Percentiles rank a stretch among this genome's conserved stretches.
phyloP scores from a whole-genome alignment of 92 coral and sea anemone species.

The Porites evermanni region DNA sequence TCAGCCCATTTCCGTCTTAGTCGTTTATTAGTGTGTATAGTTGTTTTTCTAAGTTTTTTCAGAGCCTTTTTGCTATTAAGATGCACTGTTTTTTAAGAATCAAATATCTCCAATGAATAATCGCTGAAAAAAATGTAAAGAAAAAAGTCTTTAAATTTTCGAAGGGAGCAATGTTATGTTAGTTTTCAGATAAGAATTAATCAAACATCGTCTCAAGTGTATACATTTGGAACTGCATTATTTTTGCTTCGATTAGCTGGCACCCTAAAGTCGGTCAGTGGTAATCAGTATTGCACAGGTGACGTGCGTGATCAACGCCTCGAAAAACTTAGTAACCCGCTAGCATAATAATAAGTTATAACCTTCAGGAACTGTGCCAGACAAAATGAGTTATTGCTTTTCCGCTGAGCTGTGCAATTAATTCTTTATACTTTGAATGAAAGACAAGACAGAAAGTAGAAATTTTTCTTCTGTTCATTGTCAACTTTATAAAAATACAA shows the following conservation, averaged over 20 bases:
- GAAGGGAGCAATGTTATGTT: too few relatives aligned
- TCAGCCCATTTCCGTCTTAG: too few relatives aligned
- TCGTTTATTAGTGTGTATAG: too few relatives aligned
- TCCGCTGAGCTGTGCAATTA: not conserved
- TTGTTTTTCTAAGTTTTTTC: too few relatives aligned
- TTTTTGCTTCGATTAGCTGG: not conserved
- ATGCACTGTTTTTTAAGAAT: too few relatives aligned
- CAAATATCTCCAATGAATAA: too few relatives aligned
- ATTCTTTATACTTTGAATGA: not conserved
- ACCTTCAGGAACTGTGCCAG: not conserved
- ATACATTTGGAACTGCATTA: not conserved
- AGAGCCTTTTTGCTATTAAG: too few relatives aligned
- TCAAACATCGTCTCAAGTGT: not conserved
- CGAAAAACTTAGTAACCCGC: not conserved
- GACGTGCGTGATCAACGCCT: not conserved
- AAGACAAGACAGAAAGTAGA: not conserved
- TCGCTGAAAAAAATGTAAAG: too few relatives aligned
- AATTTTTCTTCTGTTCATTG: too few relatives aligned
- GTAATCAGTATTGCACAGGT: not conserved
- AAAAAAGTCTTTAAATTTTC: too few relatives aligned
- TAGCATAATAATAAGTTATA: slow-evolving; percentile 1
- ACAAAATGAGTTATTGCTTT: not conserved
- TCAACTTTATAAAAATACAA: not conserved
- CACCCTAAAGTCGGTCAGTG: not conserved
- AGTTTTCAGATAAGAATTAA: too few relatives aligned